Conservation (phyloP, 2,888 invertebrate genomes). For the Drosophila leonis region DNA sequence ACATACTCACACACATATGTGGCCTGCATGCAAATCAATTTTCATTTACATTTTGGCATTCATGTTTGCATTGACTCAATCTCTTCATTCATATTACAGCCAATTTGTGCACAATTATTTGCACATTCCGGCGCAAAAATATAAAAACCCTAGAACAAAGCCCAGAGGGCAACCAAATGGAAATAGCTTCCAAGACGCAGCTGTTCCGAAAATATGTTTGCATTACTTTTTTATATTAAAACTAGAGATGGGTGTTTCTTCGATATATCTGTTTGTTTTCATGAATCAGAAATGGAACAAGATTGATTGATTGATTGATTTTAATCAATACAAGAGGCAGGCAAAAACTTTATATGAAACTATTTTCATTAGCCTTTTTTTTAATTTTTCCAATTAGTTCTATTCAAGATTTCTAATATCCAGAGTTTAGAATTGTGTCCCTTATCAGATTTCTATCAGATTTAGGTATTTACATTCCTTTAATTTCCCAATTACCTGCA, state of each 20-base stretch:
- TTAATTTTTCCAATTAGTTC: not conserved
- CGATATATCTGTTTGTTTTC: not conserved
- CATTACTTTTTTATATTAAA: conserved; percentile 3
- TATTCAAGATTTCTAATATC: no score
- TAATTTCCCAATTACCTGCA: not conserved
- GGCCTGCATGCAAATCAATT: conserved; percentile 60
- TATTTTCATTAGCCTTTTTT: not conserved
- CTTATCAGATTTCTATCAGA: not conserved
- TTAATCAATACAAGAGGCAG: not conserved
- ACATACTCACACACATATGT: not conserved
- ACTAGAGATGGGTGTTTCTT: conserved; percentile 3
- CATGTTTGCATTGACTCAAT: conserved; percentile 50
- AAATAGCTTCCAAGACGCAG: conserved; percentile 8
- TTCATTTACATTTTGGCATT: conserved; percentile 52
- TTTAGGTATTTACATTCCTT: not conserved
- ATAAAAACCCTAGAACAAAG: not conserved
- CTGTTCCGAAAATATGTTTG: conserved; percentile 16
- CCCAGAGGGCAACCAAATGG: conserved; percentile 4
- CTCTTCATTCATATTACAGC: conserved; percentile 51
- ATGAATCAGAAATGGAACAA: not conserved
- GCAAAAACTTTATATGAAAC: not conserved
- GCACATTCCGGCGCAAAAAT: conserved; percentile 24
- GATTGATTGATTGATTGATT: not conserved
- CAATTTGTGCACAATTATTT: conserved; percentile 62
- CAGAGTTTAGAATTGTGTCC: no score